These are phyloP conservation scores for Lophius piscatorius DNA, from an alignment of 2,113 vertebrate genomes.

Conservation along the genomic window DNA sequence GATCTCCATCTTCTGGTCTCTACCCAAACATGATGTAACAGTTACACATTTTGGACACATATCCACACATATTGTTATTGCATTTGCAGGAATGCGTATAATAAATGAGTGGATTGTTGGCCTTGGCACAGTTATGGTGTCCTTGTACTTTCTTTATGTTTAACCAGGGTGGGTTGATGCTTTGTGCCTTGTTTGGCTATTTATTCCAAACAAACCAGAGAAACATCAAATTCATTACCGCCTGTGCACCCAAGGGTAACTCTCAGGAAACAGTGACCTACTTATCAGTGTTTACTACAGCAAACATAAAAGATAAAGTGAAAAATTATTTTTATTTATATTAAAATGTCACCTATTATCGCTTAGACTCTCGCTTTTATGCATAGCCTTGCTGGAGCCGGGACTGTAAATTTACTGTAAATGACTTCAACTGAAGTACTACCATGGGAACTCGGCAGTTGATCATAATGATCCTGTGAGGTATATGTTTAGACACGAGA, in stretches of 20 bases:
- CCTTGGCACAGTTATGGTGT: too few relatives aligned
- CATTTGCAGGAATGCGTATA: too few relatives aligned
- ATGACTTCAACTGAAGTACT: conserved; percentile 23
- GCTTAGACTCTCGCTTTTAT: conserved; percentile 9
- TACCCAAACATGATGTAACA: too few relatives aligned
- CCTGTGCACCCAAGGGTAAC: conserved; percentile 26
- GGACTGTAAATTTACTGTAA: conserved; percentile 16
- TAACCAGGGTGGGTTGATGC: background rate
- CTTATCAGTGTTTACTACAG: conserved; percentile 42
- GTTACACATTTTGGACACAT: too few relatives aligned
- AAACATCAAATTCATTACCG: conserved; percentile 35
- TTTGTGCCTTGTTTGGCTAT: conserved; percentile 17
- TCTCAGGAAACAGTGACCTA: conserved; percentile 24
- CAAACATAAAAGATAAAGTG: conserved; percentile 26
- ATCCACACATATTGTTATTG: too few relatives aligned
- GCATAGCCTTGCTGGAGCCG: conserved; percentile 1
- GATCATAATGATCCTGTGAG: conserved; percentile 54
- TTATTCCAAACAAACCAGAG: conserved; percentile 29
- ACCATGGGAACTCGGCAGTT: conserved; percentile 45
- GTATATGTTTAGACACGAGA: conserved; percentile 61
- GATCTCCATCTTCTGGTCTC: too few relatives aligned
- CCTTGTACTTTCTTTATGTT: conserved; percentile 14
- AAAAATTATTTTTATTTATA: conserved; percentile 17
- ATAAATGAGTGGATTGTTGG: too few relatives aligned
- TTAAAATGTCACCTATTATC: conserved; percentile 12